Base-by-base conservation (phyloP, 2,113 vertebrate species). In the Notiomystis cincta region DNA sequence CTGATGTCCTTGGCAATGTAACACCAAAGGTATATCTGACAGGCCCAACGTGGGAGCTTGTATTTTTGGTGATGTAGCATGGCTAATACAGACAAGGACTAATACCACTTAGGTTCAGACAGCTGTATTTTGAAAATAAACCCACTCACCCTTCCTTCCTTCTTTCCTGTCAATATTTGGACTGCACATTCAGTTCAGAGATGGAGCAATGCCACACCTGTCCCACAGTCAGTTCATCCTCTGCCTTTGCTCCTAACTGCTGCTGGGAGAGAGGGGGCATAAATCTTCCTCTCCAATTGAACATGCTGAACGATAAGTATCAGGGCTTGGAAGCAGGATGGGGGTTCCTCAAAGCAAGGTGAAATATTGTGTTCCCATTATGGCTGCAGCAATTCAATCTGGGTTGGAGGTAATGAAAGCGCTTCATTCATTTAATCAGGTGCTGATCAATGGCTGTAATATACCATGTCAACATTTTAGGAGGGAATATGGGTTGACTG, bases 401-500 rank as follows among this genome's bases (percentile, higher is more conserved):
- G 64, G 71, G 54, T 50, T 82, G 61, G 69, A 97, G 85, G 91
- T 91, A 96, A 95, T 96, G 84, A 97, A 97, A 96, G 66, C 58
- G 22, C 13, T 89, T 91, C 82, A 69, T 87, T 76, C 75, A 80
- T 97, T 96, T 96, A 95, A 96, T 96, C 96, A 96, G 82, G 62
- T 96, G 91, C 61, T 90, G 91, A 97, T 87, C 56, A 65, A 96
- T 97, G 93, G 78, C 65, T 76, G 20, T 90, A 96, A 97, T 97
- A 95, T 69, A 92, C 45, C 95, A 67, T 67, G 89, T 37, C 72
- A 97, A 96, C 90, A 96, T 90, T 87, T 93, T 94, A 64, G 37
- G 10, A 84, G 79, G 51, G 47, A 90, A 56, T 45, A 70, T 78
- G 61, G 15, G 15, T 25, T 69, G 60, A 40, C 56, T 89, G 40